Conservation (phyloP, 2,113 vertebrate genomes). For the Serinus canaria region DNA sequence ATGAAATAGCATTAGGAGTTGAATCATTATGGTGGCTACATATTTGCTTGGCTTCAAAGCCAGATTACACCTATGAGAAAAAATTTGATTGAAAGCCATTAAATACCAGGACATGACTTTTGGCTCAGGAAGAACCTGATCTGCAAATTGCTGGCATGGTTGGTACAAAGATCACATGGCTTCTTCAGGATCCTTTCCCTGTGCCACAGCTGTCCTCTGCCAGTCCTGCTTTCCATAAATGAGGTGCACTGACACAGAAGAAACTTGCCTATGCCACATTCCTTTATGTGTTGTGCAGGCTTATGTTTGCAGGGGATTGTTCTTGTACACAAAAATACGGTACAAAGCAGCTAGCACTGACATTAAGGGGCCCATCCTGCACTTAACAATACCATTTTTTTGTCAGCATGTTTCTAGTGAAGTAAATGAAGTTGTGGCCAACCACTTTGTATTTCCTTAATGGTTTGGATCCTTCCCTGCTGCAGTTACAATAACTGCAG, state of each 20-base stretch:
- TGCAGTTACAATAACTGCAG: not conserved
- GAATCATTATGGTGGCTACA: not conserved
- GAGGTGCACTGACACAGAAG: not conserved
- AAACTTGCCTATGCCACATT: not conserved
- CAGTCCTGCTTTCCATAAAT: not conserved
- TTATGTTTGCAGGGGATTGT: not conserved
- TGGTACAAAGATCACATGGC: not conserved
- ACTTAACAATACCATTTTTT: not conserved
- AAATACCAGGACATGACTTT: not conserved
- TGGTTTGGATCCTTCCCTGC: not conserved
- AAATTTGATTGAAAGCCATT: not conserved
- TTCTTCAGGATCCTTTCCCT: not conserved
- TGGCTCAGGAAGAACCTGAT: not conserved
- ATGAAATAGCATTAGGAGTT: not conserved
- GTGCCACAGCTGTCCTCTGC: not conserved
- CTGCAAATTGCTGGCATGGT: not conserved
- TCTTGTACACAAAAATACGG: not conserved
- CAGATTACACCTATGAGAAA: not conserved
- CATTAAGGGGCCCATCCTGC: not conserved
- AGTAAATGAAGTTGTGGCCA: not conserved
- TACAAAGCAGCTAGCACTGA: not conserved
- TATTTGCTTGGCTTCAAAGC: not conserved
- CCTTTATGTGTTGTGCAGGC: not conserved
- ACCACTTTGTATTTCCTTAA: not conserved
- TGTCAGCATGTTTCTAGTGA: not conserved